phyloP scores from a whole-genome alignment of 2,797 vertebrate genomes.

The Alectoris magna region DNA sequence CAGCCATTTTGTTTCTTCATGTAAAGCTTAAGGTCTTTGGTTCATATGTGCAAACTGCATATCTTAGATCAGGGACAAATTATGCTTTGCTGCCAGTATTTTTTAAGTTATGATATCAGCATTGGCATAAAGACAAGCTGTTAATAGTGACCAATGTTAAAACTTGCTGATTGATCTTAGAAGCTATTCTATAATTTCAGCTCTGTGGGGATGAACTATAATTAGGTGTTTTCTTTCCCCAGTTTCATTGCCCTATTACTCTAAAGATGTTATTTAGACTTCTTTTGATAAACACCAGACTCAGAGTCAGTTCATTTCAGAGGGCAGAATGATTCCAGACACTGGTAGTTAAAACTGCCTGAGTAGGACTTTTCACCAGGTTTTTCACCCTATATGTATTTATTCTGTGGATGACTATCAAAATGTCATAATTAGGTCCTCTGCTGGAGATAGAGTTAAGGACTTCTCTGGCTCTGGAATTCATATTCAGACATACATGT shows the following conservation, averaged over 20 bases:
- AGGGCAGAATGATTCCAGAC: neutral
- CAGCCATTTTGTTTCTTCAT: constrained; percentile 22
- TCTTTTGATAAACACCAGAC: neutral
- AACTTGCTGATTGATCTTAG: neutral
- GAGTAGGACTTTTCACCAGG: neutral
- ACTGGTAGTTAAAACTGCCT: neutral
- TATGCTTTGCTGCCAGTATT: neutral
- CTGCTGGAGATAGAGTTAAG: neutral
- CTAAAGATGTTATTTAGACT: neutral
- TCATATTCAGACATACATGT: rapidly evolving
- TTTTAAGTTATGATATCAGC: neutral
- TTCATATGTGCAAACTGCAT: neutral
- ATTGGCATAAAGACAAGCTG: neutral
- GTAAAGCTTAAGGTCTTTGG: neutral
- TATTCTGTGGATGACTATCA: neutral
- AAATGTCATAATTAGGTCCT: neutral
- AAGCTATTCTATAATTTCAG: neutral
- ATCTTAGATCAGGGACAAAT: neutral
- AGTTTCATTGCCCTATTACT: neutral
- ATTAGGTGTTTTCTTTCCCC: neutral
- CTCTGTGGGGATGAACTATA: neutral
- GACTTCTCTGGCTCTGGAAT: neutral
- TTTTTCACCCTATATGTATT: neutral
- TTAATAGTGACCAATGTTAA: neutral
- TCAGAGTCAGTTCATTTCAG: neutral